These are phyloP conservation scores for Patella vulgata DNA, from an alignment of 1,140 invertebrate genomes.

Conservation along the genomic window DNA sequence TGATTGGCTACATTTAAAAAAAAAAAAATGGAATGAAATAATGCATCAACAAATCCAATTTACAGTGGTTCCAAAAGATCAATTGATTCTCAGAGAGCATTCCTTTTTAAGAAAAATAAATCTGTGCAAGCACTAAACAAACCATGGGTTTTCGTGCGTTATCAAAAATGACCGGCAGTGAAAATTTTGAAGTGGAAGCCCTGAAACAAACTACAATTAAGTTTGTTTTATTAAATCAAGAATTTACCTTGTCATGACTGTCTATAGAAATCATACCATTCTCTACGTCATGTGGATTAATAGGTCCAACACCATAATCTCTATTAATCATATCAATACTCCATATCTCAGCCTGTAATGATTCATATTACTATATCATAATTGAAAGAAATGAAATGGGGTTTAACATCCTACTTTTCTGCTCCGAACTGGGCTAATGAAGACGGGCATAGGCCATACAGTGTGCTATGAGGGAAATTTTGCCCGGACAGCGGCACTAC, in stretches of 20 bases:
- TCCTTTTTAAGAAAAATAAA: neutral
- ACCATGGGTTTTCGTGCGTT: too few species aligned
- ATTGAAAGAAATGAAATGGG: too few species aligned
- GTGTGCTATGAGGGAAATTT: too few species aligned
- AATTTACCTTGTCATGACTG: slow-evolving; percentile 70
- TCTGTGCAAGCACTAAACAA: too few species aligned
- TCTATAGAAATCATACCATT: slow-evolving; percentile 75
- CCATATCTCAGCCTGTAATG: slow-evolving; percentile 73
- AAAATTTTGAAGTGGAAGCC: too few species aligned
- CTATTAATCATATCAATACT: slow-evolving; percentile 71
- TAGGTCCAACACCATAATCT: slow-evolving; percentile 68
- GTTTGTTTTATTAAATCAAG: too few species aligned
- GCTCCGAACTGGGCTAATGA: too few species aligned
- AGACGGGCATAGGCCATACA: too few species aligned
- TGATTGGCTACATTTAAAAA: slow-evolving; percentile 71
- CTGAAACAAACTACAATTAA: too few species aligned
- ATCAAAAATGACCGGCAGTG: too few species aligned
- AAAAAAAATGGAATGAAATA: neutral
- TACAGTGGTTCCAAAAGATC: neutral
- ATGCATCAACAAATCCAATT: neutral
- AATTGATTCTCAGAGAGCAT: neutral
- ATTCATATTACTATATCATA: slow-evolving; percentile 13
- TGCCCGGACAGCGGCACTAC: too few species aligned
- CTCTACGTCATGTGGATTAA: slow-evolving; percentile 68
- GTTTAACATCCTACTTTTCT: too few species aligned